phyloP scores from a whole-genome alignment of 2,888 invertebrate species.

The Drosophila conformis region DNA sequence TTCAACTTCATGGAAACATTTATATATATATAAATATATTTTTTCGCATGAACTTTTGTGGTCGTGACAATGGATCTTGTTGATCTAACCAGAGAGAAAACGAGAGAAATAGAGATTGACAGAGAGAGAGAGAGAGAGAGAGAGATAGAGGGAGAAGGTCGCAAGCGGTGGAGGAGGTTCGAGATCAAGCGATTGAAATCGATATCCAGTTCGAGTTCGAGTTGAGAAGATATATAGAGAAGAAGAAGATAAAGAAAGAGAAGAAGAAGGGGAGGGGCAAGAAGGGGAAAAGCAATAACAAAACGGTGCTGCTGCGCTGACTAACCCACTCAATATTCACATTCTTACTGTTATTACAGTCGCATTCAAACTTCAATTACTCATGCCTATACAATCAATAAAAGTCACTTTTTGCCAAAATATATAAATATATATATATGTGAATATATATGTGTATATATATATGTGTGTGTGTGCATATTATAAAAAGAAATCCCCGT shows the following conservation, averaged over 20 bases:
- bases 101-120: neutral
- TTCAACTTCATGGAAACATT: conserved; percentile 24
- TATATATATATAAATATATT: neutral
- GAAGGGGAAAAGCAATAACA: conserved; percentile 2
- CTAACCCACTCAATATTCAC: conserved; percentile 54
- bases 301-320: conserved; percentile 34
- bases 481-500: conserved; percentile 30
- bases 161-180: conserved; percentile 1
- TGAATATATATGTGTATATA: neutral
- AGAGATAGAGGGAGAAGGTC: conserved; percentile 9
- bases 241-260: neutral
- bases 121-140: neutral
- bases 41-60: conserved; percentile 62
- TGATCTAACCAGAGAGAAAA: conserved; percentile 26
- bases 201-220: conserved; percentile 27
- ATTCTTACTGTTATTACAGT: conserved; percentile 64
- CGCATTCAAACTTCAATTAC: conserved; percentile 67
- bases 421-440: neutral
- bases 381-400: conserved; percentile 71
- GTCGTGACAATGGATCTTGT: conserved; percentile 72
- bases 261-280: neutral
- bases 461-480: conserved; percentile 1
- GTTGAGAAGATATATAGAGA: neutral
- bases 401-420: conserved; percentile 44
- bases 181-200: conserved; percentile 40